These are phyloP conservation scores for Clinocottus analis DNA, from an alignment of 2,113 vertebrate genomes.

Conservation along the genomic window DNA sequence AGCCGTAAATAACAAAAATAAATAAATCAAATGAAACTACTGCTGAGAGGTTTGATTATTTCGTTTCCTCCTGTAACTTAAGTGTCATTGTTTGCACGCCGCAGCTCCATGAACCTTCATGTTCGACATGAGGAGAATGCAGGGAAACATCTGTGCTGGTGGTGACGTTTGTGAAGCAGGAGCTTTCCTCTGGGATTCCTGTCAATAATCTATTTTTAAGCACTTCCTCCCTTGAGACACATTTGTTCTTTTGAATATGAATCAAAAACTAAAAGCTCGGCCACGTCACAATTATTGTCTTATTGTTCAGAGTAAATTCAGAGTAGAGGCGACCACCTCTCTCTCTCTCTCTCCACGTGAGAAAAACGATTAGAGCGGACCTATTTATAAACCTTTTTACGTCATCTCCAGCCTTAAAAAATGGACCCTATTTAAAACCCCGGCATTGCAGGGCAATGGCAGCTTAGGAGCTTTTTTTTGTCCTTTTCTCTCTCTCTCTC, in stretches of 20 bases:
- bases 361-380: slow-evolving; percentile 32
- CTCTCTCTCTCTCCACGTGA: not conserved
- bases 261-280: not conserved
- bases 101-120: not conserved
- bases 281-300: not conserved
- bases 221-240: slow-evolving; percentile 3
- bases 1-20: not conserved
- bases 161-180: not conserved
- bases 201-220: not conserved
- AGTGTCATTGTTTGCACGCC: not conserved
- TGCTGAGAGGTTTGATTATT: not conserved
- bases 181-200: not conserved
- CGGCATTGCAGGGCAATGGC: slow-evolving; percentile 25
- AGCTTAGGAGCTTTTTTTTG: slow-evolving; percentile 45
- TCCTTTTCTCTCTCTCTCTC: slow-evolving; percentile 1
- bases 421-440: slow-evolving; percentile 51
- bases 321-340: slow-evolving; percentile 10
- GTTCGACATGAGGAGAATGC: not conserved
- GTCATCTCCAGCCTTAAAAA: slow-evolving; percentile 48
- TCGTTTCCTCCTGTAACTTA: not conserved
- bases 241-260: slow-evolving; percentile 21
- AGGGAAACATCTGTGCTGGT: not conserved
- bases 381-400: slow-evolving; percentile 70
- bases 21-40: no score
- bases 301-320: slow-evolving; percentile 12